Evolutionary conservation across 2,797 vertebrate species (phyloP), one percentile per base, ranked within the genome.

Genomic region (Iguana delicatissima): DNA sequence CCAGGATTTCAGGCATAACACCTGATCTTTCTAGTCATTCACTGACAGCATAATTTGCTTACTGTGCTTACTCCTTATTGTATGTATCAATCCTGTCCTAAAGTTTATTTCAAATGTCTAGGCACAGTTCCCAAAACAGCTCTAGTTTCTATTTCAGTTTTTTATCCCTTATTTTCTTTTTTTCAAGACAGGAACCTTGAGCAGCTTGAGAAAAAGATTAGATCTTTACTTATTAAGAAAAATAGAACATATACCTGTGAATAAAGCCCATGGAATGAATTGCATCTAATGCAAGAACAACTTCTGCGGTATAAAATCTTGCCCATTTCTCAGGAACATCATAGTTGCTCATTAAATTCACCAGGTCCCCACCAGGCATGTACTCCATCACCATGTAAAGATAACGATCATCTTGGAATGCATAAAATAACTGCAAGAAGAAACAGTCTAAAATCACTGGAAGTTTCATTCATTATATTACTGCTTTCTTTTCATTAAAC

Each of bases 311-410:
- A 95, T 99, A 99, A 97, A 99, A 99, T 80, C 99, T 98, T 57
- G 99, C 99, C 99, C 99, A 99, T 96, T 99, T 99, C 96, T 99
- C 99, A 0, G 99, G 99, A 90, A 99, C 98, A 57, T 99, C 99
- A 0, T 99, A 99, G 97, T 99, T 99, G 95, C 99, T 99, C 99
- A 99, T 99, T 96, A 99, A 96, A 96, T 99, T 99, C 77, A 99
- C 99, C 95, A 99, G 98, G 95, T 99, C 99, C 50, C 99, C 99
- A 20, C 99, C 99, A 10, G 99, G 99, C 99, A 99, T 99, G 94
- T 99, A 99, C 91, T 99, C 99, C 99, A 99, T 99, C 96, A 99
- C 99, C 99, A 99, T 99, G 96, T 99, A 99, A 94, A 99, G 99
- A 97, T 99, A 99, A 93, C 99, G 99, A 94, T 99, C 98, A 94